Conservation (phyloP, 1,140 invertebrate species). For the Thaumetopoea pityocampa region DNA sequence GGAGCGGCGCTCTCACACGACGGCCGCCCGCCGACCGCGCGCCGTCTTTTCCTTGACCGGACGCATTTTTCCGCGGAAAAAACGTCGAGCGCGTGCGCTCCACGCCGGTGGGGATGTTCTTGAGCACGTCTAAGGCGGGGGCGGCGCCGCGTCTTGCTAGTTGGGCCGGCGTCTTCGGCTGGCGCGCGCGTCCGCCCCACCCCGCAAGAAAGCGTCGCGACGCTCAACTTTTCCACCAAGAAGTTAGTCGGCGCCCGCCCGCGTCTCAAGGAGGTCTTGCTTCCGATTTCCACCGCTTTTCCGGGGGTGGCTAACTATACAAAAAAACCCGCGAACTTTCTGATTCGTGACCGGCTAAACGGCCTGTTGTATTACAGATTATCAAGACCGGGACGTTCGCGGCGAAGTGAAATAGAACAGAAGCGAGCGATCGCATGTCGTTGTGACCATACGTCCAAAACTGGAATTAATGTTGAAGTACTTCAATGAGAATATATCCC, state of each 20-base stretch:
- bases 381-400: conserved; percentile 22
- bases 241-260: conserved; percentile 74
- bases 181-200: conserved; percentile 70
- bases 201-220: conserved; percentile 70
- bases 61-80: conserved; percentile 73
- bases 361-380: conserved; percentile 46
- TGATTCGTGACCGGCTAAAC: conserved; percentile 27
- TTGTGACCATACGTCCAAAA: conserved; percentile 58
- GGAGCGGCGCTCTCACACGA: conserved; percentile 29
- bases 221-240: conserved; percentile 73
- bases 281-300: conserved; percentile 55
- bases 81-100: conserved; percentile 69
- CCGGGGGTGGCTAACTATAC: conserved; percentile 29
- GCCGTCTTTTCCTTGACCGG: conserved; percentile 69
- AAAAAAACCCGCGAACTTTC: conserved; percentile 32
- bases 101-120: conserved; percentile 69
- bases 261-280: conserved; percentile 70
- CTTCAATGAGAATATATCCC: conserved; percentile 74
- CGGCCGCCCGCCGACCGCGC: conserved; percentile 32
- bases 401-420: conserved; percentile 16
- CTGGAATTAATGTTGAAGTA: conserved; percentile 76
- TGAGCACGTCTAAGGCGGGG: conserved; percentile 69
- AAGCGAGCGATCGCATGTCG: conserved; percentile 52
- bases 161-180: conserved; percentile 69
- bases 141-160: conserved; percentile 72